phyloP scores from a whole-genome alignment of 2,888 invertebrate genomes.

The Clunio marinus region DNA sequence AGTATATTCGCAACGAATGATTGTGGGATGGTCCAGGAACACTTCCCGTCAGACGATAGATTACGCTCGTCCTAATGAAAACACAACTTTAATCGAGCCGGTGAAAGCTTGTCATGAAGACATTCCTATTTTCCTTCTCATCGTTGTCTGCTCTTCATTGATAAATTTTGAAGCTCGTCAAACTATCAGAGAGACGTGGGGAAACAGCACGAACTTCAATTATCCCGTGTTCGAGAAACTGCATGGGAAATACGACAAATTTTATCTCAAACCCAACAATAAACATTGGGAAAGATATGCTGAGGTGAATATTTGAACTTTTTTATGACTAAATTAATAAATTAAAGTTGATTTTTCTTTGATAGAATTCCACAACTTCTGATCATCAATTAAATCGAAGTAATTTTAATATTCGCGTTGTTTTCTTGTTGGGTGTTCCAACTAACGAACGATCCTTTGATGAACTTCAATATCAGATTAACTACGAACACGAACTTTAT shows the following conservation, averaged over 20 bases:
- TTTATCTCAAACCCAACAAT: slow-evolving; percentile 42
- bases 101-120: slow-evolving; percentile 53
- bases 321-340: background rate
- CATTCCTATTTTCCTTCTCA: slow-evolving; percentile 57
- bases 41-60: slow-evolving; percentile 66
- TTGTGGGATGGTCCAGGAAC: slow-evolving; percentile 69
- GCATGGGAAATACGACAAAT: slow-evolving; percentile 45
- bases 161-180: slow-evolving; percentile 59
- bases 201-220: slow-evolving; percentile 49
- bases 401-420: slow-evolving; percentile 5
- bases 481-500: slow-evolving; percentile 23
- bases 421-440: slow-evolving; percentile 19
- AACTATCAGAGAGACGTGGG: slow-evolving; percentile 51
- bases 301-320: background rate
- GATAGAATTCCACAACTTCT: background rate
- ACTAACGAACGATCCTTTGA: background rate
- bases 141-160: slow-evolving; percentile 72
- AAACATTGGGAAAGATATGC: slow-evolving; percentile 34
- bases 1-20: slow-evolving; percentile 43
- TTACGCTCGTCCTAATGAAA: slow-evolving; percentile 67
- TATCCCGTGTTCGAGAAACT: slow-evolving; percentile 47
- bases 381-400: background rate
- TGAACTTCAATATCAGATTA: slow-evolving; percentile 34
- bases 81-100: slow-evolving; percentile 63
- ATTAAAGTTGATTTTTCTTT: background rate